Evolutionary conservation across 2,888 invertebrate species (phyloP).

Genomic region (Tenodera sinensis): DNA sequence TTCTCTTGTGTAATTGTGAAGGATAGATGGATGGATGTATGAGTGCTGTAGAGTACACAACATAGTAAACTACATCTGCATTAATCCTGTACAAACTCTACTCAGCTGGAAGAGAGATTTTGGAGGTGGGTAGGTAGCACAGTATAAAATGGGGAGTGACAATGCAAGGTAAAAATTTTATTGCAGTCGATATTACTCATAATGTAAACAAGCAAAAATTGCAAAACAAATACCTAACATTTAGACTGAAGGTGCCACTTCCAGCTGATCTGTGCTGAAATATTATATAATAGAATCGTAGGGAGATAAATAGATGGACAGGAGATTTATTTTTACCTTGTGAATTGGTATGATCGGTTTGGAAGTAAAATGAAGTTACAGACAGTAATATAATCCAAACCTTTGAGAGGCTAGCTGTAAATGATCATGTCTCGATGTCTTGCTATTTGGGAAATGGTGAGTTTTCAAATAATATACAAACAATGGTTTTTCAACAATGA

Average conservation of each 20-base stretch:
- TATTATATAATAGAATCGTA: conserved; percentile 25
- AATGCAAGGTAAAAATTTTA: not conserved
- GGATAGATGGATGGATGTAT: conserved; percentile 9
- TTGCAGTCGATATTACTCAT: not conserved
- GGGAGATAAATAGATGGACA: conserved; percentile 2
- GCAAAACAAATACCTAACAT: not conserved
- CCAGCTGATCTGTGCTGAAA: conserved; percentile 23
- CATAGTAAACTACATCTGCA: conserved; percentile 4
- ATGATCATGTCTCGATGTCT: not conserved
- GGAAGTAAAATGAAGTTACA: not conserved
- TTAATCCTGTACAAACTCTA: conserved; percentile 19
- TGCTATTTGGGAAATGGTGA: not conserved
- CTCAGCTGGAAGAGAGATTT: not conserved
- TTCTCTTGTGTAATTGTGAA: conserved; percentile 25
- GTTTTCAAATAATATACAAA: not conserved
- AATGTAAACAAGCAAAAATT: not conserved
- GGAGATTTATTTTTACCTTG: conserved; percentile 29
- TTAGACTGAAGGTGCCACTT: conserved; percentile 29
- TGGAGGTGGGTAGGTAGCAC: not conserved
- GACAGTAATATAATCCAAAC: not conserved
- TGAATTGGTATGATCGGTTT: conserved; percentile 22
- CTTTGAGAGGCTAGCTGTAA: not conserved
- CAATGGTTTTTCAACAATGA: not conserved
- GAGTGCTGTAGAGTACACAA: conserved; percentile 1
- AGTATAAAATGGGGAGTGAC: not conserved